Evolutionary conservation across 2,888 invertebrate species (phyloP), one percentile per base, ranked within the genome.

Genomic region (Dryadula phaetusa): DNA sequence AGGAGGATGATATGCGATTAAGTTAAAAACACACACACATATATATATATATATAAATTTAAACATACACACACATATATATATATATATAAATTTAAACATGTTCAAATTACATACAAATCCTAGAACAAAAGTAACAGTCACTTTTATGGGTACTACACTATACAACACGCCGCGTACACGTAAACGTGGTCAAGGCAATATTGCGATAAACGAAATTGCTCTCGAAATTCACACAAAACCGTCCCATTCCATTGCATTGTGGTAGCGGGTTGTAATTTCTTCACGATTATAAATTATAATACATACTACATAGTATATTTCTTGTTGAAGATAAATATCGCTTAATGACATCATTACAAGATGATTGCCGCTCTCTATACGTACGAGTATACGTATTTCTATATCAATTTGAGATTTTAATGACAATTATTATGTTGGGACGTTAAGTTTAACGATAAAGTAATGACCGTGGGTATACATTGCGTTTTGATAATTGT

Each of bases 221-320:
- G 60, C 40, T 52, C 46, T 62, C 18, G 47, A 60, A 71, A 62
- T 70, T 74, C 72, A 58, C 74, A 71, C 69, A 70, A 62, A 67
- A 65, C 32, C 62, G 69, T 72, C 64, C 58, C 70, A 61, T 70
- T 67, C 58, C 70, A 61, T 70, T 67, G 63, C 68, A 60, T 70
- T 67, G 69, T 70, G 25, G 44, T 42, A 61, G 47, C 65, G 40
- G 49, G 34, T 10, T 60, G 66, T 62, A 67, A 71, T 70, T 69
- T 70, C 66, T 66, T 58, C 61, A 68, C 58, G 34, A 63, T 61
- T 64, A 64, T 68, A 62, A 70, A 63, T 64, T 64, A 64, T 68
- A 64, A 70, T 70, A n/a, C 64, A 62, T 62, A 56, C n/a, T 44
- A 37, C 62, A 60, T 64, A 63, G 66, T 66, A 62, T 52, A 28